Conservation (phyloP, 2,113 vertebrate species). For the Terrapene triunguis region DNA sequence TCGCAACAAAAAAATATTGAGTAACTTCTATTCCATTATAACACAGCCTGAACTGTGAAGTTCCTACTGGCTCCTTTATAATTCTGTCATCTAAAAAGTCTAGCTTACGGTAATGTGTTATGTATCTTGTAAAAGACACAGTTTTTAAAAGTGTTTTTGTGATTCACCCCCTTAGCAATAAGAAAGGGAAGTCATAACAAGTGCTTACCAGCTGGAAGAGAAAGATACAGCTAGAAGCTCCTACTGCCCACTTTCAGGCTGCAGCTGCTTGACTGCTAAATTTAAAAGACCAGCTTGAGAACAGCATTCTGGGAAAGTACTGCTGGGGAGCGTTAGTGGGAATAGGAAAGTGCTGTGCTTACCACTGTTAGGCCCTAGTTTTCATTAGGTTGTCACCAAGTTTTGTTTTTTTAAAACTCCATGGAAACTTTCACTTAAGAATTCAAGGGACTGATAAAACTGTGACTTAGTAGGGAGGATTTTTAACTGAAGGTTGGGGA, state of each 20-base stretch:
- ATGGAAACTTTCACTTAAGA: slow-evolving; percentile 1
- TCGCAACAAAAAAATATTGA: neutral
- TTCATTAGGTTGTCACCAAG: neutral
- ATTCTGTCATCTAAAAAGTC: neutral
- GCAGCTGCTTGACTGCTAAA: neutral
- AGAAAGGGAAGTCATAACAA: neutral
- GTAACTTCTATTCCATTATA: neutral
- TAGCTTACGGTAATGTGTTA: neutral
- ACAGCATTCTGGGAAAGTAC: neutral
- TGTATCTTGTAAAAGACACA: neutral
- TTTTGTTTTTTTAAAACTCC: neutral
- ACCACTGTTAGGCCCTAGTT: neutral
- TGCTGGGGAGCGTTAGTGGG: neutral
- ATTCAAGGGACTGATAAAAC: neutral
- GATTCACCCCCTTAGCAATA: neutral
- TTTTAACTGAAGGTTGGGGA: neutral
- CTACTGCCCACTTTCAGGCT: neutral
- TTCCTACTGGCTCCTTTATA: slow-evolving; percentile 3
- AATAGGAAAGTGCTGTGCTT: neutral
- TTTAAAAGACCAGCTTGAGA: neutral
- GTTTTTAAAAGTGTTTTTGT: neutral
- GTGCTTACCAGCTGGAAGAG: neutral
- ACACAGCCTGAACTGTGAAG: neutral
- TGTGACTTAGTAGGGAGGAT: slow-evolving; percentile 1
- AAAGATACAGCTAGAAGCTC: neutral